Conservation (phyloP, 2,797 vertebrate species). For the Alfaro cultratus region DNA sequence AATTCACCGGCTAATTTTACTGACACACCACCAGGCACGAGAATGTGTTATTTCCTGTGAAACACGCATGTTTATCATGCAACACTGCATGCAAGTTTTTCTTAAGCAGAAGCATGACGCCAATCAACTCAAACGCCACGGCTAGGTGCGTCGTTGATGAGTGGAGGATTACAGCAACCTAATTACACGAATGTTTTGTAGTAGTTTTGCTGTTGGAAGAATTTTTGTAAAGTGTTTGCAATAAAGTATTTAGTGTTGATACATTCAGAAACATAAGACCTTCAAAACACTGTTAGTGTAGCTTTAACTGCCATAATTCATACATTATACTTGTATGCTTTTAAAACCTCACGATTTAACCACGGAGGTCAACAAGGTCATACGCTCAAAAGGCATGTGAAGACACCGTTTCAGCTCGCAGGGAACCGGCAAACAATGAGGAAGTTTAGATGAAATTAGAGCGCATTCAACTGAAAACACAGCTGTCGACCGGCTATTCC, state of each 20-base stretch:
- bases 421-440: slow-evolving; percentile 13
- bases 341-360: neutral
- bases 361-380: slow-evolving; percentile 6
- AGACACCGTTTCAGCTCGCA: neutral
- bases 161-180: neutral
- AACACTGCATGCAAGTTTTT: neutral
- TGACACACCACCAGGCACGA: slow-evolving; percentile 10
- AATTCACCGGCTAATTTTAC: slow-evolving; percentile 14
- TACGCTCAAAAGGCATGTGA: slow-evolving; percentile 3
- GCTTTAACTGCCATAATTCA: too few species aligned
- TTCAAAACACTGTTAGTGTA: too few species aligned
- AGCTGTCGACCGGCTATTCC: slow-evolving; percentile 23
- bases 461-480: slow-evolving; percentile 34
- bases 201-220: neutral
- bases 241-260: neutral
- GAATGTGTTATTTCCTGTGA: slow-evolving; percentile 23
- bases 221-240: neutral
- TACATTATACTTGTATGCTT: neutral
- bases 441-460: slow-evolving; percentile 40
- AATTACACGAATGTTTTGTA: neutral
- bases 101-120: neutral
- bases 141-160: neutral
- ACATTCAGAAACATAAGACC: neutral
- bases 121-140: neutral
- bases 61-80: neutral